Evolutionary conservation across 2,113 vertebrate genomes (phyloP).

Genomic region (Proteles cristata): DNA sequence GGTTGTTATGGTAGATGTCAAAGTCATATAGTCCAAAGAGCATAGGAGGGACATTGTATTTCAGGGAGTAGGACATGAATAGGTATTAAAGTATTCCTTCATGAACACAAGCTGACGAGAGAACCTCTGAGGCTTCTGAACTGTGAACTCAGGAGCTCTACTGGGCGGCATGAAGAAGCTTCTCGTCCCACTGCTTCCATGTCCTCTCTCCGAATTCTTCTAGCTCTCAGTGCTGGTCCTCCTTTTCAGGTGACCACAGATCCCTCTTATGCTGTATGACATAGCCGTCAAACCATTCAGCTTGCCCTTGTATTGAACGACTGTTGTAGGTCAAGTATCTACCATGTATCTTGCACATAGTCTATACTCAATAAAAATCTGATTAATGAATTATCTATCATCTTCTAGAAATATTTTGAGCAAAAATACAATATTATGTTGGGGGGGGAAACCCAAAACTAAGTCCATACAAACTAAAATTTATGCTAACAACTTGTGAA

Average conservation of each 20-base stretch:
- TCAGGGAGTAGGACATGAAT: neutral
- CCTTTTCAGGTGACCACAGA: constrained; percentile 89
- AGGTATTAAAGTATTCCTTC: neutral
- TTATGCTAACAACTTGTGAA: neutral
- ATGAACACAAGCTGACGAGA: too few relatives aligned
- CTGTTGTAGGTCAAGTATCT: neutral
- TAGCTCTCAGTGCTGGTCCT: constrained; percentile 82
- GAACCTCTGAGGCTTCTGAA: neutral
- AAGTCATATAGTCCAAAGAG: neutral
- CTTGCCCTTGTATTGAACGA: neutral
- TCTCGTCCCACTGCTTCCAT: constrained; percentile 85
- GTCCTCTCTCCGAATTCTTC: constrained; percentile 90
- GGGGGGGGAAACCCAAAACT: neutral
- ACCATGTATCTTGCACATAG: neutral
- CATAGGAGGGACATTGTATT: neutral
- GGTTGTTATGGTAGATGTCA: neutral
- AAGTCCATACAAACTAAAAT: neutral
- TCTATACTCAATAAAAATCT: neutral
- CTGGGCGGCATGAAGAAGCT: constrained; percentile 47
- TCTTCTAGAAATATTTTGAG: neutral
- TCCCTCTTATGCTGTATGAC: constrained; percentile 77
- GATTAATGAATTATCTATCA: neutral
- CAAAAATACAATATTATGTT: neutral
- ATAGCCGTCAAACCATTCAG: constrained; percentile 90
- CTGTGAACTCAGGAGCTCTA: constrained; percentile 42